Evolutionary conservation across 1,140 invertebrate species (phyloP), one percentile per base, ranked within the genome.

Genomic region (Platyscapa corneri): DNA sequence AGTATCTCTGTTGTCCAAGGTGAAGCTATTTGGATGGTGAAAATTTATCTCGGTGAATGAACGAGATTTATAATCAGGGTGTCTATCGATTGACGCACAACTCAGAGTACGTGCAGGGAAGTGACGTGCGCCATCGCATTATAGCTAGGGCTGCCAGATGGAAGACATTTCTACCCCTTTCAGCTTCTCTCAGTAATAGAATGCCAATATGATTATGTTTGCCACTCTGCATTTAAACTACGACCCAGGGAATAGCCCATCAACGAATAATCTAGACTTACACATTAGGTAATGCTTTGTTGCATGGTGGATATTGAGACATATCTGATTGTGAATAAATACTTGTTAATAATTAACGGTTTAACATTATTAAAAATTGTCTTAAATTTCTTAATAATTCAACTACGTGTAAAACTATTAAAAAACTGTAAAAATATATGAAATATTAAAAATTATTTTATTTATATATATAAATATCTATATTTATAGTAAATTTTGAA

Each of bases 171-270:
- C 82, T 82, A 81, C 30, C 10, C 88, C 84, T 87, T 83, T 84
- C 79, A 76, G 16, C 32, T 16, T 3, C 86, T 81, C 88, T 88
- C 90, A 90, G 32, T 34, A 92, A 92, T 92, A 92, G 90, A 91
- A 92, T 92, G 90, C 90, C 90, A 92, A 92, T 92, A 91, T 91
- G 89, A 92, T 92, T 91, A 90, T 91, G 88, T 90, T 89, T 89
- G 87, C 89, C 88, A 88, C 83, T 86, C 88, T 90, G 89, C 90
- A 92, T 91, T 88, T 88, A 89, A 91, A 91, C 89, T 88, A 89
- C 90, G 88, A 89, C 88, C 30, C 82, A 39, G 14, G 32, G 1
- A 56, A 78, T 16, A 34, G 37, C 12, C 27, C n/a, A 37, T 10
- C 32, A 5, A 32, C 14, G 32, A 37, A 70, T 37, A 70, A 70